Percentiles rank a stretch among this genome's conserved stretches.
phyloP scores from a whole-genome alignment of 2,113 vertebrate species.

The Cyanoramphus novaezelandiae region DNA sequence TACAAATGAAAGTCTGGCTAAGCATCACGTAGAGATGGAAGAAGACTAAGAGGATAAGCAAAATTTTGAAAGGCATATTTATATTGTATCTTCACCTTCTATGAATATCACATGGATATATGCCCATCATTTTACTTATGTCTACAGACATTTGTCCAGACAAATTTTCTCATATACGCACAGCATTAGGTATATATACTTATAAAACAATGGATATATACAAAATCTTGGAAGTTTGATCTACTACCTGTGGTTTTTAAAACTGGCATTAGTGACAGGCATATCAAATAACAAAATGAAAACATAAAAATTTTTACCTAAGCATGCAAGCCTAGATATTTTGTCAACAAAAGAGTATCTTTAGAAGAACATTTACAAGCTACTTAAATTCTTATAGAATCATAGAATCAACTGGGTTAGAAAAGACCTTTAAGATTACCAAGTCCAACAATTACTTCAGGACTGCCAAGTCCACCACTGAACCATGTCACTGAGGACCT shows the following conservation, averaged over 20 bases:
- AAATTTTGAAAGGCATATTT: not conserved
- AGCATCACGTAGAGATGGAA: not conserved
- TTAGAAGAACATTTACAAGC: not conserved
- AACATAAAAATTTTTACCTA: not conserved
- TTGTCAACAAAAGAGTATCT: not conserved
- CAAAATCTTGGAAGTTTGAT: not conserved
- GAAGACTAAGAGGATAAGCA: not conserved
- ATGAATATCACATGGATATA: not conserved
- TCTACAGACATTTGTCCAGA: not conserved
- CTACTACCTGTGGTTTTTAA: not conserved
- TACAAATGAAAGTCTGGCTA: not conserved
- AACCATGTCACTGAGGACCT: not conserved
- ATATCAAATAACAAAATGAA: not conserved
- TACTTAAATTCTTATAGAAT: not conserved
- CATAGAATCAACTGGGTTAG: not conserved
- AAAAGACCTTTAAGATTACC: not conserved
- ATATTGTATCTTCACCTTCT: not conserved
- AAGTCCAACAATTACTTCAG: not conserved
- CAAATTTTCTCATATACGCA: not conserved
- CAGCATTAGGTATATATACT: not conserved
- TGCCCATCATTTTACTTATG: not conserved
- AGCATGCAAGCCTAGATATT: not conserved
- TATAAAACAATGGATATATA: not conserved
- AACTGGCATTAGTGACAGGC: not conserved
- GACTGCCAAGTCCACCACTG: not conserved